Base-by-base conservation (phyloP, 2,797 vertebrate species). In the Phrynocephalus guinanensis region DNA sequence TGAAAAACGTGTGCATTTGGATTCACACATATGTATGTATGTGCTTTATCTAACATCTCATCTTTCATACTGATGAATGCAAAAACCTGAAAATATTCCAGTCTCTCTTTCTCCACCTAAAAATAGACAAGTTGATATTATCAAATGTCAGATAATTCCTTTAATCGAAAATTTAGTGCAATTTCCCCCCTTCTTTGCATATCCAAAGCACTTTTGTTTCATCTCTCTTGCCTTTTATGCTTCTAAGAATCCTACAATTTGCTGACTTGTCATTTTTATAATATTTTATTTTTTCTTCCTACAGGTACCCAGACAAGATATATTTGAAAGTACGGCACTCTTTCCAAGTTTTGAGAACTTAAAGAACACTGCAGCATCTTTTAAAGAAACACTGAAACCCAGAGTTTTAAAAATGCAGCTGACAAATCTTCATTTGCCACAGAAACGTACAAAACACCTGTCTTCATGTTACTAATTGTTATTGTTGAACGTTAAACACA, bases 81-180 rank as follows among this genome's bases (percentile, higher is more conserved):
- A 79, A 16, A 87, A 73, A 90, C 28, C 20, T 71, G 83, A 87
- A 95, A 93, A 89, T 1, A 68, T 76, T 93, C 90, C 92, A 81
- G 88, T 93, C 16, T 87, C 67, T 88, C 87, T 70, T 48, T 73
- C 48, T 77, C 8, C 33, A 84, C 78, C 82, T 79, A 88, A 95
- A 91, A 91, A 84, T 72, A 89, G 72, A 8, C 24, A 83, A 44
- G 90, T n/a, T 75, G 86, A 88, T 91, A 81, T 79, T 89, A 90
- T 90, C 84, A 72, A 26, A 93, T 83, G 79, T 91, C 90, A 91
- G 87, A 87, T 82, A 66, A 94, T 91, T 91, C 60, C 79, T 94
- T 94, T 92, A 87, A 85, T 83, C 91, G 71, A 87, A 71, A 85
- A 3, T 20, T 91, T 96, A 94, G 93, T 94, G 90, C 86, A 86